Percentiles rank a stretch among this genome's conserved stretches.
These are phyloP conservation scores for Drosophila bunnanda DNA, from an alignment of 2,888 invertebrate species.

Conservation along the genomic window DNA sequence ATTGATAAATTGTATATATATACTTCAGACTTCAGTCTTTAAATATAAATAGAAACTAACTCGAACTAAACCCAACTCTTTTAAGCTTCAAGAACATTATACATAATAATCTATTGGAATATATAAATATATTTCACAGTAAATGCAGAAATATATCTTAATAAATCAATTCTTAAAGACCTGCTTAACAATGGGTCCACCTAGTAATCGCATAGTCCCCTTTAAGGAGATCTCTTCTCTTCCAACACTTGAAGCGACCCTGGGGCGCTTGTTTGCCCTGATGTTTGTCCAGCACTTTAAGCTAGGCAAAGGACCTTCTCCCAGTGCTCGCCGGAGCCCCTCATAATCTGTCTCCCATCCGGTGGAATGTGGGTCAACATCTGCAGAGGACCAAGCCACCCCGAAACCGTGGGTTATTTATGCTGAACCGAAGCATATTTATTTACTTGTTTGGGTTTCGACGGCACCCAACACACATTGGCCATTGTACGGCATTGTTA, in stretches of 20 bases:
- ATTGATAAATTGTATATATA: no score
- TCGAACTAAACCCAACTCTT: no score
- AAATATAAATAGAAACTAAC: no score
- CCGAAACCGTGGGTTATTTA: slow-evolving; percentile 42
- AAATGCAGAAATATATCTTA: no score
- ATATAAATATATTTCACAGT: no score
- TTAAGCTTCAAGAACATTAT: no score
- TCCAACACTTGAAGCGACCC: slow-evolving; percentile 2
- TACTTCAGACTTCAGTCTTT: no score
- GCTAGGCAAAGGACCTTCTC: slow-evolving; percentile 20
- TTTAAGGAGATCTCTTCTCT: slow-evolving; percentile 5
- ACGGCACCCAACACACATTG: slow-evolving; percentile 24
- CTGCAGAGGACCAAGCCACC: slow-evolving; percentile 29
- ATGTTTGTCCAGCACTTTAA: slow-evolving; percentile 36
- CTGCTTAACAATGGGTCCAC: neutral
- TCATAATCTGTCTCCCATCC: slow-evolving; percentile 31
- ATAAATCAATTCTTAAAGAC: neutral
- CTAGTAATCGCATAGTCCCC: slow-evolving; percentile 1
- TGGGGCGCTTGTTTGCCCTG: slow-evolving; percentile 9
- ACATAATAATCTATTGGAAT: no score
- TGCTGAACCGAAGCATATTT: slow-evolving; percentile 44
- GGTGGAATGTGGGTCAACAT: slow-evolving; percentile 38
- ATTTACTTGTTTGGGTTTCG: slow-evolving; percentile 35
- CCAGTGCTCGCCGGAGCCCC: neutral
- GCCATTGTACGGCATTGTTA: slow-evolving; percentile 41